These are phyloP conservation scores for Sebastes ruberrimus DNA, from an alignment of 2,797 vertebrate genomes.

Conservation along the genomic window DNA sequence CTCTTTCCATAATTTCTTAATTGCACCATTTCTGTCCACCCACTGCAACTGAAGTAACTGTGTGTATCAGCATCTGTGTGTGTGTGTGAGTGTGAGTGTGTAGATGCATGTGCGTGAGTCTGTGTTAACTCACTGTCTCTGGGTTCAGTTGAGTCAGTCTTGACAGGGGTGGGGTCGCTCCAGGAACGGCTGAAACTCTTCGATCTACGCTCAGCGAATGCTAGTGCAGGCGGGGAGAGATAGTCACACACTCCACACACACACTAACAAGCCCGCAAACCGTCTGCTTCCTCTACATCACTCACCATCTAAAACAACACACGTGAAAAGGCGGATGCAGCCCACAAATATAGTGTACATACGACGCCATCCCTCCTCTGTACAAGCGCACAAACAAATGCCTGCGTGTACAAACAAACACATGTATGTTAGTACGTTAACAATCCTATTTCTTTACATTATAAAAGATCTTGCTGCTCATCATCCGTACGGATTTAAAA, in stretches of 20 bases:
- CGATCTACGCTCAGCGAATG: constrained; percentile 96
- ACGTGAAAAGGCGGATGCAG: constrained; percentile 38
- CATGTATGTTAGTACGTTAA: not conserved
- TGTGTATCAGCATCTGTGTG: constrained; percentile 2
- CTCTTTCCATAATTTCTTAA: not conserved
- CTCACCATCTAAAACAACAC: constrained; percentile 45
- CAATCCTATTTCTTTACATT: not conserved
- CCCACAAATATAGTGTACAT: constrained; percentile 33
- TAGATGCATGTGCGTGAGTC: constrained; percentile 31
- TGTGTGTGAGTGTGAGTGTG: constrained; percentile 1
- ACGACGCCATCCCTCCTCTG: constrained; percentile 26
- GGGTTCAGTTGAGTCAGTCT: constrained; percentile 93
- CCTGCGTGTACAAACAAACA: constrained; percentile 4
- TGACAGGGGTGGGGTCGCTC: constrained; percentile 98
- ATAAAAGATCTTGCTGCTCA: not conserved
- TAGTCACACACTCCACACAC: constrained; percentile 66
- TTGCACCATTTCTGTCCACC: not conserved
- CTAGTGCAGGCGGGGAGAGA: constrained; percentile 84
- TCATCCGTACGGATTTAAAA: not conserved
- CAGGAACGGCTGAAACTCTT: constrained; percentile 99
- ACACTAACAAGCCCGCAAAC: constrained; percentile 24
- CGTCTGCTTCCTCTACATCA: constrained; percentile 12
- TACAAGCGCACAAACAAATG: constrained; percentile 31
- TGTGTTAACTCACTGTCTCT: constrained; percentile 93
- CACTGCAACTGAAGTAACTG: not conserved